A percentile compares a stretch with the other conserved stretches of the same genome.
phyloP scores from a whole-genome alignment of 2,113 vertebrate genomes.

The Colossoma macropomum region DNA sequence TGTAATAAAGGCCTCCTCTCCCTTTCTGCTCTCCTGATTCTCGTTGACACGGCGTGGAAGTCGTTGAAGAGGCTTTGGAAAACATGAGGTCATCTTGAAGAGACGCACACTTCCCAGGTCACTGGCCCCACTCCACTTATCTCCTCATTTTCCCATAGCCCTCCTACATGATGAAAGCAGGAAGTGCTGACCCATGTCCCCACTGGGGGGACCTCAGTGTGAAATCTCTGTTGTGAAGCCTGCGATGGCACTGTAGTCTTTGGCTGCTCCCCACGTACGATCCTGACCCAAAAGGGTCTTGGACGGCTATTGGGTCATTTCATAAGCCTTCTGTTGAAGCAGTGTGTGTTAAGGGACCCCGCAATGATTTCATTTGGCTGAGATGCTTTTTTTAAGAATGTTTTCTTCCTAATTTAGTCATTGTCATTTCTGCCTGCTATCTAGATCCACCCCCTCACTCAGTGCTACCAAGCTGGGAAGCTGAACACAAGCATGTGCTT shows the following conservation, averaged over 20 bases:
- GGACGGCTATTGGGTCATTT: background rate
- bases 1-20: background rate
- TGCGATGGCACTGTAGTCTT: background rate
- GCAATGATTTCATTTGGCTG: too few relatives aligned
- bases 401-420: too few relatives aligned
- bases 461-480: too few relatives aligned
- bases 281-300: background rate
- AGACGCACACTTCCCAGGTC: conserved; percentile 44
- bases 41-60: background rate
- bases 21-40: background rate
- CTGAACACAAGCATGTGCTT: too few relatives aligned
- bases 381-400: too few relatives aligned
- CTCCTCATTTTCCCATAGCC: conserved; percentile 27
- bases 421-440: too few relatives aligned
- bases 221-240: conserved; percentile 7
- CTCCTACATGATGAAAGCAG: conserved; percentile 4
- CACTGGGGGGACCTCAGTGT: background rate
- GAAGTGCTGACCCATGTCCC: conserved; percentile 7
- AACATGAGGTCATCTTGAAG: conserved; percentile 43
- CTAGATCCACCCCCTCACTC: too few relatives aligned
- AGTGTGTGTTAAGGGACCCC: background rate
- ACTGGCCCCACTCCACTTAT: conserved; percentile 31
- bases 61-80: conserved; percentile 15
- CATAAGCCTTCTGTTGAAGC: background rate
- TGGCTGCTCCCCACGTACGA: background rate